phyloP scores from a whole-genome alignment of 2,113 vertebrate species.

The Hipposideros armiger region DNA sequence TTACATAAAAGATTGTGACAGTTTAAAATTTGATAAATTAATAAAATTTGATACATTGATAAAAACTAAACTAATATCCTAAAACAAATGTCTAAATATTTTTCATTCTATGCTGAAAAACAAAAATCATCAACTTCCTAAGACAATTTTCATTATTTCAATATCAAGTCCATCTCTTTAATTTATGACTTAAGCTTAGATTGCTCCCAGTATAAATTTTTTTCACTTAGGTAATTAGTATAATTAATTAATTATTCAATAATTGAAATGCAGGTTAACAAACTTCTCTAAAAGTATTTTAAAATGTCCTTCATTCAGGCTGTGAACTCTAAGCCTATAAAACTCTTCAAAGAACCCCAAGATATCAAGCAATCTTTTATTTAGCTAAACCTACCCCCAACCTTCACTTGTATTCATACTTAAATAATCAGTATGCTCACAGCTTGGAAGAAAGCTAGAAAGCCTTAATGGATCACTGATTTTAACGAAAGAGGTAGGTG shows the following conservation, averaged over 20 bases:
- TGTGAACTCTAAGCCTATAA: conserved; percentile 91
- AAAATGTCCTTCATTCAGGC: conserved; percentile 89
- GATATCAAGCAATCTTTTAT: conserved; percentile 93
- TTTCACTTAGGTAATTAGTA: conserved; percentile 87
- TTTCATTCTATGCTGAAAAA: conserved; percentile 42
- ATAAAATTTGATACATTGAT: neutral
- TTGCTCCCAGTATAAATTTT: conserved; percentile 79
- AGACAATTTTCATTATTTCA: conserved; percentile 70
- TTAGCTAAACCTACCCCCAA: conserved; percentile 91
- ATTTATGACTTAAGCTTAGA: conserved; percentile 79
- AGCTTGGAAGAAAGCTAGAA: conserved; percentile 89
- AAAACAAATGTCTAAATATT: neutral
- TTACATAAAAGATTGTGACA: neutral
- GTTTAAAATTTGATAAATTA: neutral
- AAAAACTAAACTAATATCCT: neutral
- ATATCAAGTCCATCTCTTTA: conserved; percentile 60
- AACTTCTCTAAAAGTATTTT: conserved; percentile 88
- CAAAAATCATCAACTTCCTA: conserved; percentile 64
- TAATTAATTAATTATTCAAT: conserved; percentile 91
- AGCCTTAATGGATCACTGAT: conserved; percentile 91
- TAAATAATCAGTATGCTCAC: conserved; percentile 91
- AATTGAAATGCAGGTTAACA: conserved; percentile 90
- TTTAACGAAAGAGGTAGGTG: conserved; percentile 89
- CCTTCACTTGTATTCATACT: conserved; percentile 89
- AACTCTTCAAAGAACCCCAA: conserved; percentile 92